Conservation (phyloP, 2,888 invertebrate genomes). For the Elysia crispata region DNA sequence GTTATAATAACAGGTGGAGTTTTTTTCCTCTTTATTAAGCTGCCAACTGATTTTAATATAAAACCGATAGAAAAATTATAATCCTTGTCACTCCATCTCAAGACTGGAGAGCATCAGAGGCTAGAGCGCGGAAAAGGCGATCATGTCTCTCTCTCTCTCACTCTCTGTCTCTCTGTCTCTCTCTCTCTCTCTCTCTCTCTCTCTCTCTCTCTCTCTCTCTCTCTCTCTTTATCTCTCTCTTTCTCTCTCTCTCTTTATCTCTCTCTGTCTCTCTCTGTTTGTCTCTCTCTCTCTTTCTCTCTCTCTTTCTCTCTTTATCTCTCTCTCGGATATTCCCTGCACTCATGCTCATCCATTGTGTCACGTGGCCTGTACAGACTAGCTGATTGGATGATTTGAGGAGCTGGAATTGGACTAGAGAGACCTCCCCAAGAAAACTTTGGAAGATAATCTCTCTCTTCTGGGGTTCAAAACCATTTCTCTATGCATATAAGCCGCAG, state of each 20-base stretch:
- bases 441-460: too few species aligned
- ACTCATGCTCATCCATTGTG: too few species aligned
- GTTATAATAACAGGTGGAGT: neutral
- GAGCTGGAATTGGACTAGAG: too few species aligned
- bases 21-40: neutral
- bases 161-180: conserved; percentile 15
- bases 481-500: too few species aligned
- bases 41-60: neutral
- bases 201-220: neutral
- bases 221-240: conserved; percentile 16
- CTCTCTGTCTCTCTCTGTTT: neutral
- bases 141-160: neutral
- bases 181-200: neutral
- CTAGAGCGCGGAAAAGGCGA: too few species aligned
- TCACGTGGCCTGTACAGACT: too few species aligned
- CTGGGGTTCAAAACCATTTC: too few species aligned
- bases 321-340: neutral
- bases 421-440: too few species aligned
- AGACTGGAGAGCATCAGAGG: too few species aligned
- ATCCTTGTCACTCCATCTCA: neutral
- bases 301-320: neutral
- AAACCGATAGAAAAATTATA: neutral
- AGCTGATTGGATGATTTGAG: too few species aligned
- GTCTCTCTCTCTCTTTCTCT: conserved; percentile 2
- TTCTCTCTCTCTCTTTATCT: conserved; percentile 9